Evolutionary conservation across 2,797 vertebrate genomes (phyloP).

Genomic region (Coilia nasus): DNA sequence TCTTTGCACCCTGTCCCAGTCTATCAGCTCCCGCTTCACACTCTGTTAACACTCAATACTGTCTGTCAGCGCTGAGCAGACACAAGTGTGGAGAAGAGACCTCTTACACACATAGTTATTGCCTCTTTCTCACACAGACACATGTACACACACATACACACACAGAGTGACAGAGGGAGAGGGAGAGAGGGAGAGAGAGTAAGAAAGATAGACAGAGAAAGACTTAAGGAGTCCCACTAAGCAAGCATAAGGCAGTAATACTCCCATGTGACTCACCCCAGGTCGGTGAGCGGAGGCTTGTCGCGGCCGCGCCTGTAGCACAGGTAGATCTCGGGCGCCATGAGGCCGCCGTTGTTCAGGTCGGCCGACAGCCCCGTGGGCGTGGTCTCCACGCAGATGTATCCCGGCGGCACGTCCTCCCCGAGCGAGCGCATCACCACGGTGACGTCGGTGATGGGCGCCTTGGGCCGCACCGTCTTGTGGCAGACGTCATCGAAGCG

Average conservation of each 20-base stretch:
- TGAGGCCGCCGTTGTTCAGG: conserved; percentile 90
- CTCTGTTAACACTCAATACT: neutral
- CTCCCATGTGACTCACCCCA: conserved; percentile 79
- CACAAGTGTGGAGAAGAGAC: neutral
- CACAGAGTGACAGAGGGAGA: neutral
- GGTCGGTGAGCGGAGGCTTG: conserved; percentile 90
- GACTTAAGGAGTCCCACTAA: neutral
- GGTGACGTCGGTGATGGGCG: conserved; percentile 90
- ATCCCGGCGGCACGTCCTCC: conserved; percentile 87
- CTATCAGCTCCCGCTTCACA: neutral
- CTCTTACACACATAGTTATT: neutral
- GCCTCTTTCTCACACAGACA: neutral
- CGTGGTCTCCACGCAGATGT: conserved; percentile 86
- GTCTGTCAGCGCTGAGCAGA: neutral
- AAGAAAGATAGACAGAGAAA: too few species aligned
- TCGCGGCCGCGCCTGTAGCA: conserved; percentile 90
- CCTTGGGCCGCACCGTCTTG: conserved; percentile 87
- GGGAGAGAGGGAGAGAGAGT: too few species aligned
- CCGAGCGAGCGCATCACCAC: conserved; percentile 90
- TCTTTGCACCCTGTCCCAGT: neutral
- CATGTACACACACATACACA: neutral
- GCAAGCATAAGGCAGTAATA: neutral
- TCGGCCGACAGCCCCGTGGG: conserved; percentile 87
- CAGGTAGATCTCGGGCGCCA: conserved; percentile 88
- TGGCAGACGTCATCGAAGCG: conserved; percentile 91